These are phyloP conservation scores for Ricordea florida DNA, from an alignment of 92 coral and sea anemone species.

Conservation along the genomic window DNA sequence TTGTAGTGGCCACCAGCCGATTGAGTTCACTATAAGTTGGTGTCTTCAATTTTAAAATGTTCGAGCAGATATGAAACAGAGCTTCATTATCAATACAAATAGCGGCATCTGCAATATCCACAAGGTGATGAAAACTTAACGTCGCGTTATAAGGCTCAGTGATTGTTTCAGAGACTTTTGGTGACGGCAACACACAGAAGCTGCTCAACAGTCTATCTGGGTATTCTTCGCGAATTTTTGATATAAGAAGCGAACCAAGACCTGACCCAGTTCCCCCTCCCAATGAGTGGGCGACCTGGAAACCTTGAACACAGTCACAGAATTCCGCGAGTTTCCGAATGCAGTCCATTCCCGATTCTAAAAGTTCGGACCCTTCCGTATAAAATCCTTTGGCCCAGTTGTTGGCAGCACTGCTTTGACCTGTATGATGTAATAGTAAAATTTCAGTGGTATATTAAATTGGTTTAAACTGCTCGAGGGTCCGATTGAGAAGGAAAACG, in stretches of 20 bases:
- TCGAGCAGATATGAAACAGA: slow-evolving; percentile 79
- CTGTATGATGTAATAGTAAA: slow-evolving; percentile 17
- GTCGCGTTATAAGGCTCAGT: slow-evolving; percentile 98
- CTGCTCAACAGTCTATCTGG: slow-evolving; percentile 88
- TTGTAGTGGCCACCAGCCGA: slow-evolving; percentile 76
- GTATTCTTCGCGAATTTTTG: slow-evolving; percentile 89
- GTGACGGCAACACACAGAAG: slow-evolving; percentile 89
- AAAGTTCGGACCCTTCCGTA: slow-evolving; percentile 88
- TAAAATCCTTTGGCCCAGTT: slow-evolving; percentile 96
- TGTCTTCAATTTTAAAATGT: slow-evolving; percentile 64
- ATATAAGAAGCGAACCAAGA: slow-evolving; percentile 78
- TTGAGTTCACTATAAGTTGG: slow-evolving; percentile 86
- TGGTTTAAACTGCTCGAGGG: too few relatives aligned
- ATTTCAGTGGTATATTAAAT: too few relatives aligned
- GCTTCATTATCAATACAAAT: slow-evolving; percentile 92
- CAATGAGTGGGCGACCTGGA: slow-evolving; percentile 85
- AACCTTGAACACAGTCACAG: slow-evolving; percentile 91
- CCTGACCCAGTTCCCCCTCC: slow-evolving; percentile 97
- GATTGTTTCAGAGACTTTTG: slow-evolving; percentile 92
- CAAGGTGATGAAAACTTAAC: slow-evolving; percentile 87
- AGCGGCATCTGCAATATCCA: slow-evolving; percentile 87
- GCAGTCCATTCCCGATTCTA: slow-evolving; percentile 90
- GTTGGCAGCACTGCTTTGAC: slow-evolving; percentile 90
- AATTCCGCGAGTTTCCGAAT: slow-evolving; percentile 81
- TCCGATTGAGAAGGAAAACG: too few relatives aligned